phyloP scores from a whole-genome alignment of 2,797 vertebrate genomes.

The Microctenopoma stevenorrisi region DNA sequence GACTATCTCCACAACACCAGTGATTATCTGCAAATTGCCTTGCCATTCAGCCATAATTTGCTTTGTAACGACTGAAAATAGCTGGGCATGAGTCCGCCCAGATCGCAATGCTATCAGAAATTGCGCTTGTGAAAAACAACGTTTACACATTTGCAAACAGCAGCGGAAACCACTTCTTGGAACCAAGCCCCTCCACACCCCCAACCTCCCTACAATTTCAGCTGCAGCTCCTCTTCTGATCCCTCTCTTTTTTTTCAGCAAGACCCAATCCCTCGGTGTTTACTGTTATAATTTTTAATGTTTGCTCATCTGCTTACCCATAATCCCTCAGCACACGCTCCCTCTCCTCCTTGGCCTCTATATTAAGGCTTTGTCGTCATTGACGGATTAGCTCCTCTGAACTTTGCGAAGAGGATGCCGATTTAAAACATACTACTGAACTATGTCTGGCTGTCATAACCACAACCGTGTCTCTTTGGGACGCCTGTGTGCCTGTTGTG shows the following conservation, averaged over 20 bases:
- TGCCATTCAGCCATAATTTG: slow-evolving; percentile 74
- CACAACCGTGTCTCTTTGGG: slow-evolving; percentile 23
- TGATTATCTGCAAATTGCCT: slow-evolving; percentile 76
- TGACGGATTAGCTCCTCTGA: slow-evolving; percentile 69
- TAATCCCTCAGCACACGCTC: slow-evolving; percentile 73
- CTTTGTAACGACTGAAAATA: slow-evolving; percentile 75
- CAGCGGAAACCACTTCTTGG: slow-evolving; percentile 51
- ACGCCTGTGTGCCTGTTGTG: not conserved
- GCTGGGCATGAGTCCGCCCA: slow-evolving; percentile 61
- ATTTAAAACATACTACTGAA: slow-evolving; percentile 49
- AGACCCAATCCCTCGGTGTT: slow-evolving; percentile 63
- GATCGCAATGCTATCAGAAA: slow-evolving; percentile 71
- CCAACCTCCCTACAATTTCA: slow-evolving; percentile 6
- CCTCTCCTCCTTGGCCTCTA: slow-evolving; percentile 60
- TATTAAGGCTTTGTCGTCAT: slow-evolving; percentile 64
- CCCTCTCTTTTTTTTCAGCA: not conserved
- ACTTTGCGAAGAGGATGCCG: slow-evolving; percentile 57
- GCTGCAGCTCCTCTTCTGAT: slow-evolving; percentile 21
- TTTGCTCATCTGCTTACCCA: slow-evolving; percentile 74
- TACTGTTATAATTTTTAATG: slow-evolving; percentile 72
- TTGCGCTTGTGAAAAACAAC: slow-evolving; percentile 53
- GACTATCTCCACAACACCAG: slow-evolving; percentile 64
- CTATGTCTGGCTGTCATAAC: slow-evolving; percentile 32
- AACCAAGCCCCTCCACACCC: not conserved
- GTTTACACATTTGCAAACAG: slow-evolving; percentile 66